Evolutionary conservation across 2,113 vertebrate genomes (phyloP), one percentile per base, ranked within the genome.

Genomic region (Gambusia holbrooki): DNA sequence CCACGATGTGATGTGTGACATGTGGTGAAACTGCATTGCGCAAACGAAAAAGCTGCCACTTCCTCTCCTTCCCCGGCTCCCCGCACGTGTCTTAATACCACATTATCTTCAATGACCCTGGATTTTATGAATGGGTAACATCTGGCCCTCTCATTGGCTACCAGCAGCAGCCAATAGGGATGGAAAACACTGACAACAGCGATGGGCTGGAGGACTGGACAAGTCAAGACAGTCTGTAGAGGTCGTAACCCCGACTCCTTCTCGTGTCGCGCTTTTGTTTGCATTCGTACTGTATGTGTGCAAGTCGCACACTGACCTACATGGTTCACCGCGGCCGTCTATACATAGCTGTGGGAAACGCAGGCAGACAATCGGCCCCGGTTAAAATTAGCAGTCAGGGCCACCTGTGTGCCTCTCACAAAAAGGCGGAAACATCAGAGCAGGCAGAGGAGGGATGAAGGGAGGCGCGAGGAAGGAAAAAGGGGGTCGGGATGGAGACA

Each of bases 91-190:
- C 66, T 65, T 74, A 54, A 68, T 60, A 70, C 62, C 11, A 74
- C 62, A 66, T 80, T 79, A 79, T 82, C 82, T 75, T 89, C 85
- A 87, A 37, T 87, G 90, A 91, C 84, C 87, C 73, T 32, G 54
- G 60, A 51, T 86, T 93, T 93, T 92, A 89, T 93, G 92, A 94
- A 93, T 93, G 92, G 83, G 84, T 76, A 77, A 73, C 81, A 87
- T 65, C 30, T 48, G 80, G 87, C 69, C 19, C 81, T 67, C 42
- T 78, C 69, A 94, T 93, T 93, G 91, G 93, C 84, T 80, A 72
- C 54, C 35, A 45, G 25, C 10, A 3, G 30, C 77, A 76, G 73
- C 90, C 88, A 92, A 92, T 92, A 73, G 45, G 83, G 54, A 58
- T 22, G 51, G n/a, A 73, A 69, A 68, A 60, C 60, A 58, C 66